These are phyloP conservation scores for Oscheius onirici DNA, from an alignment of 2,888 invertebrate species.

Conservation along the genomic window DNA sequence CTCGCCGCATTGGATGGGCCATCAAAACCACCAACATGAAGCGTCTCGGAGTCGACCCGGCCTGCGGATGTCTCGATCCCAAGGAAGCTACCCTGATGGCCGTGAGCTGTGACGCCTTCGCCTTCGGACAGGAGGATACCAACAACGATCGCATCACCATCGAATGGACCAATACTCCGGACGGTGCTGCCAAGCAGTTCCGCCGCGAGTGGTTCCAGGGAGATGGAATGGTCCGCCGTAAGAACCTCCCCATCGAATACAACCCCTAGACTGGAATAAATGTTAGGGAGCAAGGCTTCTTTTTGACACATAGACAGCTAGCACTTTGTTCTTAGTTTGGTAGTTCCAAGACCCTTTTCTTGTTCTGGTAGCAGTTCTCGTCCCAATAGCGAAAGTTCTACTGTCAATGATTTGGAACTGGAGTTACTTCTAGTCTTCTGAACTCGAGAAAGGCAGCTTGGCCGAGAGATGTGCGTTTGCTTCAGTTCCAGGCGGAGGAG, in stretches of 20 bases:
- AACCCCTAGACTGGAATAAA: constrained; percentile 6
- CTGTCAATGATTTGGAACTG: too few species aligned
- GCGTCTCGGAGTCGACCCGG: constrained; percentile 58
- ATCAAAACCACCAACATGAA: constrained; percentile 61
- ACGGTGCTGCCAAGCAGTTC: constrained; percentile 59
- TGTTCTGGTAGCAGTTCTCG: too few species aligned
- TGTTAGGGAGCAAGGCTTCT: too few species aligned
- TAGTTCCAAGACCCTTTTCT: too few species aligned
- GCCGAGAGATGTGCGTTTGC: too few species aligned
- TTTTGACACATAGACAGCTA: too few species aligned
- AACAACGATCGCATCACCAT: constrained; percentile 33
- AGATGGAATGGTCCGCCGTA: constrained; percentile 40
- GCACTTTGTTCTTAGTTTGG: too few species aligned
- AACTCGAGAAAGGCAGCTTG: too few species aligned
- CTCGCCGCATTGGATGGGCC: background rate
- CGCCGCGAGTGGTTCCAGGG: constrained; percentile 44
- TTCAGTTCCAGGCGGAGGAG: too few species aligned
- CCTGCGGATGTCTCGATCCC: constrained; percentile 59
- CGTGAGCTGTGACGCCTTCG: constrained; percentile 45
- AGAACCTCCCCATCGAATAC: constrained; percentile 36
- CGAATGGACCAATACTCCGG: constrained; percentile 58
- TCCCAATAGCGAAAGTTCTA: too few species aligned
- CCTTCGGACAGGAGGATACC: constrained; percentile 18
- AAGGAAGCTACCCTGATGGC: constrained; percentile 56
- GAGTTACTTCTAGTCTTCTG: too few species aligned